phyloP scores from a whole-genome alignment of 2,888 invertebrate species.

The Mystacides longicornis region DNA sequence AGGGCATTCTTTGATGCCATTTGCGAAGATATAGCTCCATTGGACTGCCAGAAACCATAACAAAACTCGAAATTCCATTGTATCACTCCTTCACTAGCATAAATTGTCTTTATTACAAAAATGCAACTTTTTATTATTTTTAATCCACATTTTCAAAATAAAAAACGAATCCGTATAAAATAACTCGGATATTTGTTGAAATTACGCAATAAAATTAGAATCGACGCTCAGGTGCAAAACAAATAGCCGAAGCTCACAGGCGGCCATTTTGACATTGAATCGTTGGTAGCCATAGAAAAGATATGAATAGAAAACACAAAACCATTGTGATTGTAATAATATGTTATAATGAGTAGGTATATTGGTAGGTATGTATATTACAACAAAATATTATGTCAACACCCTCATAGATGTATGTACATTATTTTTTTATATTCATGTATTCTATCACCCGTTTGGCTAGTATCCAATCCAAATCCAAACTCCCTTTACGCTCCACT shows the following conservation, averaged over 20 bases:
- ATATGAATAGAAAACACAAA: too few species aligned
- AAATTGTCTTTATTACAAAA: conserved; percentile 5
- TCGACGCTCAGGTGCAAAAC: conserved; percentile 14
- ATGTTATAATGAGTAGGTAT: too few species aligned
- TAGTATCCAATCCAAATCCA: too few species aligned
- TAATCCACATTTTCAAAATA: neutral
- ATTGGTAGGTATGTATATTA: too few species aligned
- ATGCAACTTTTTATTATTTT: neutral
- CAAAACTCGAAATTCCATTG: conserved; percentile 19
- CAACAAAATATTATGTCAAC: too few species aligned
- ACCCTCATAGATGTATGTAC: too few species aligned
- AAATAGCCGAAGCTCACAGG: conserved; percentile 12
- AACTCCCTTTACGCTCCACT: too few species aligned
- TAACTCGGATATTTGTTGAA: neutral
- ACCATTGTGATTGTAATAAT: too few species aligned
- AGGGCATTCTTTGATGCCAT: conserved; percentile 48
- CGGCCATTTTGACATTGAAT: conserved; percentile 17
- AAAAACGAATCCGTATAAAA: neutral
- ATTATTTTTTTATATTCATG: too few species aligned
- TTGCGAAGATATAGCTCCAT: conserved; percentile 6
- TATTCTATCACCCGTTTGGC: too few species aligned
- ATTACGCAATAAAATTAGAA: neutral
- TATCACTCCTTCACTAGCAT: conserved; percentile 19
- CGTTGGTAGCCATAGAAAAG: neutral
- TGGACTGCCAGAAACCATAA: conserved; percentile 16